Base-by-base conservation (phyloP, 2,797 vertebrate genomes). In the Eleutherodactylus coqui region DNA sequence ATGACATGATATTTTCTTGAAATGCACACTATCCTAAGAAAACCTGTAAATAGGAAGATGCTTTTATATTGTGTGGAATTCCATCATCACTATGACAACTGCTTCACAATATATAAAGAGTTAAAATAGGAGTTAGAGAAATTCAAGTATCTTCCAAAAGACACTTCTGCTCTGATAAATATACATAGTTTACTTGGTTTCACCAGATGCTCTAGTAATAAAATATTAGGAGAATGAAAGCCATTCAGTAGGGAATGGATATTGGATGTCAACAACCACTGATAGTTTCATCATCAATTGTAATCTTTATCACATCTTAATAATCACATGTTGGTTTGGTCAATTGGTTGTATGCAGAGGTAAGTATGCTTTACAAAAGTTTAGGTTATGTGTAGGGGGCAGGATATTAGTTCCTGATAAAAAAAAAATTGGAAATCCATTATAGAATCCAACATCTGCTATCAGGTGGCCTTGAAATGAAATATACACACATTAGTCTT, bases 51-150 rank as follows among this genome's bases (percentile, higher is more conserved):
- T 82, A 82, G 73, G 47, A 70, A 24, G 34, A 36, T 55, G 49
- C 67, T 82, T 82, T 82, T 72, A 72, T 72, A 53, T 73, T 55
- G 69, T 41, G 24, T 82, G 67, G 51, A 72, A 82, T 72, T 73
- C 73, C 67, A n/a, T n/a, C 36, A 73, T 82, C 67, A 72, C 80
- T 69, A 82, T 82, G 67, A 82, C 80, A 82, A 82, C 80, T 27
- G 67, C 67, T 70, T 82, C 49, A 82, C 43, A 72, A 73, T 72
- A 73, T 67, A 55, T 69, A 41, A 55, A 72, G 34, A 45, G 47
- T 82, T 72, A 55, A 73, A 34, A 72, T 19, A 1, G 67, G 27
- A 16, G 64, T 72, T 36, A 53, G 32, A 53, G 32, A 82, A 41
- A 55, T 73, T 8, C 5, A 72, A 53, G 13, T 19, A 10, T 55